Evolutionary conservation across 64 coral and sea anemone species (phyloP).

Genomic region (Porites australiensis): DNA sequence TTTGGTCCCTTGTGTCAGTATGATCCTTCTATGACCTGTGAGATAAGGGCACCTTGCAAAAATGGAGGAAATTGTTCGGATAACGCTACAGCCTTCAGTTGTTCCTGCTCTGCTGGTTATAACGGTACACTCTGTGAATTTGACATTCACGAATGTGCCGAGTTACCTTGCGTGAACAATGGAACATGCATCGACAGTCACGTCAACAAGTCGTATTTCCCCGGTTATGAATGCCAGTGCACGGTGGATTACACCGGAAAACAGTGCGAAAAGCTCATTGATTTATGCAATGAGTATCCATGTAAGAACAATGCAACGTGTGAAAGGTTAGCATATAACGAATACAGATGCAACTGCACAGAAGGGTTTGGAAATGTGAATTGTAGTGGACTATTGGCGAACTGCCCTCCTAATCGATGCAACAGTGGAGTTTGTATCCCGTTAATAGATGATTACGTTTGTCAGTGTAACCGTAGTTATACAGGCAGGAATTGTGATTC

Average conservation of each 20-base stretch:
- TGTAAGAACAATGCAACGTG: conserved; percentile 79
- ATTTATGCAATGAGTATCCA: conserved; percentile 59
- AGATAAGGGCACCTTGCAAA: conserved; percentile 46
- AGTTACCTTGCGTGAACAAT: conserved; percentile 60
- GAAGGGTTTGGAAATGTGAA: conserved; percentile 84
- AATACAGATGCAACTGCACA: conserved; percentile 74
- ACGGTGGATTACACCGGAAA: conserved; percentile 73
- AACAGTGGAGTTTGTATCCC: conserved; percentile 64
- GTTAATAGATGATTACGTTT: conserved; percentile 62
- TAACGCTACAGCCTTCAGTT: conserved; percentile 76
- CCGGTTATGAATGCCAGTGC: conserved; percentile 78
- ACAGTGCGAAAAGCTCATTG: conserved; percentile 58
- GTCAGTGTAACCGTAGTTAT: conserved; percentile 52
- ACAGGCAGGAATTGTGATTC: conserved; percentile 65
- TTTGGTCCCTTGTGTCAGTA: conserved; percentile 74
- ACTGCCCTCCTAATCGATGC: conserved; percentile 77
- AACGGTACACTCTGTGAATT: conserved; percentile 66
- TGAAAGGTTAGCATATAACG: conserved; percentile 57
- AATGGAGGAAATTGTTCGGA: conserved; percentile 70
- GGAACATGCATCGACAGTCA: conserved; percentile 89
- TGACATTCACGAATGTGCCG: conserved; percentile 81
- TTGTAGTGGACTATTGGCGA: conserved; percentile 71
- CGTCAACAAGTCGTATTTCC: conserved; percentile 40
- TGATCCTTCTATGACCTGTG: conserved; percentile 69
- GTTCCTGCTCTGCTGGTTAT: conserved; percentile 72